These are phyloP conservation scores for Mesitornis unicolor DNA, from an alignment of 2,113 vertebrate genomes.

Conservation along the genomic window DNA sequence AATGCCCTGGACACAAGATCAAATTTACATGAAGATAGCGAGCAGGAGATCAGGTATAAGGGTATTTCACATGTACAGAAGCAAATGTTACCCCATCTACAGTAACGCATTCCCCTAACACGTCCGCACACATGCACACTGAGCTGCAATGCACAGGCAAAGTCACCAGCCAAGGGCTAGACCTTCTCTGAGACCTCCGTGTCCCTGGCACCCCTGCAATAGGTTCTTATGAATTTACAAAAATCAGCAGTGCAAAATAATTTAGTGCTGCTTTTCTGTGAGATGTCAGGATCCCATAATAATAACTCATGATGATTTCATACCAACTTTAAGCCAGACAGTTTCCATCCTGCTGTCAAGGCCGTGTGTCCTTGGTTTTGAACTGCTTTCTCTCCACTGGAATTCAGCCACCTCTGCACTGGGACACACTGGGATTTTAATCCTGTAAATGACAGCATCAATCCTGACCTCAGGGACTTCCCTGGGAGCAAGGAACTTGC, in stretches of 20 bases:
- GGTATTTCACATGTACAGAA: neutral
- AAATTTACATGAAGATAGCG: neutral
- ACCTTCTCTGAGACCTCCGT: neutral
- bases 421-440: slow-evolving; percentile 14
- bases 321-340: neutral
- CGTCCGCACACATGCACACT: neutral
- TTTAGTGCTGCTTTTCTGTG: neutral
- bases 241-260: neutral
- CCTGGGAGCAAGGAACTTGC: neutral
- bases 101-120: neutral
- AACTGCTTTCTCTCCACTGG: neutral
- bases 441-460: neutral
- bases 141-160: neutral
- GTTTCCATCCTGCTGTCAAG: neutral
- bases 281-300: neutral
- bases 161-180: neutral
- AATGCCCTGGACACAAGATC: neutral
- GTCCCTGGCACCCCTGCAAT: neutral
- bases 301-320: neutral
- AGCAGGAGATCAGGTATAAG: neutral
- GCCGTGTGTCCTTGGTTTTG: neutral
- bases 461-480: neutral
- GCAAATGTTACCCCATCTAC: neutral
- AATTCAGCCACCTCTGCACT: neutral
- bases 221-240: neutral